These are phyloP conservation scores for Onychostoma macrolepis DNA, from an alignment of 2,113 vertebrate genomes.

Conservation along the genomic window DNA sequence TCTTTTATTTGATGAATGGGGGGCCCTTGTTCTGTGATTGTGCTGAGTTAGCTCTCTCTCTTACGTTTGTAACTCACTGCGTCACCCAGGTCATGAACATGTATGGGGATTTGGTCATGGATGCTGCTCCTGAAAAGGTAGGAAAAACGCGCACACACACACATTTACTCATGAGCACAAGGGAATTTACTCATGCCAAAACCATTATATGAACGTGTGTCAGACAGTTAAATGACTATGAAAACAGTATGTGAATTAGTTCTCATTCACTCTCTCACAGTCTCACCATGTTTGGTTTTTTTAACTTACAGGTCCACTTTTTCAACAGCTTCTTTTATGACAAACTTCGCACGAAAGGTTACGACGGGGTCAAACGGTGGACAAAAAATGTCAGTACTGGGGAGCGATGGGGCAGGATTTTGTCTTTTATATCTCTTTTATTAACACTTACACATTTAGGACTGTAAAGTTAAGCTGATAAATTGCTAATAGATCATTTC, in stretches of 20 bases:
- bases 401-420: background rate
- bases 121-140: slow-evolving; percentile 88
- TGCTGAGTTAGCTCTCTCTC: slow-evolving; percentile 8
- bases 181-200: background rate
- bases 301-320: slow-evolving; percentile 84
- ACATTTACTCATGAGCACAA: background rate
- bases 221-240: background rate
- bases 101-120: slow-evolving; percentile 93
- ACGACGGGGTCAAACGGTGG: slow-evolving; percentile 92
- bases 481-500: background rate
- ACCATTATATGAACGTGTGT: background rate
- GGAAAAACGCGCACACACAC: background rate
- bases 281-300: background rate
- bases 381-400: slow-evolving; percentile 87
- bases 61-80: slow-evolving; percentile 13
- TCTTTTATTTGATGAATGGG: slow-evolving; percentile 15
- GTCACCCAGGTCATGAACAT: slow-evolving; percentile 87
- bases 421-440: background rate
- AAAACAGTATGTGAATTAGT: background rate
- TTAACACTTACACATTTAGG: background rate
- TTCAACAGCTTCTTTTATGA: slow-evolving; percentile 96
- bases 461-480: background rate
- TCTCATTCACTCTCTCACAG: background rate
- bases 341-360: slow-evolving; percentile 90
- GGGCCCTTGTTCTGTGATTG: background rate